Percentiles rank a stretch among this genome's conserved stretches.
These are phyloP conservation scores for Eidolon dupreanum DNA, from an alignment of 2,797 vertebrate species.

Conservation along the genomic window DNA sequence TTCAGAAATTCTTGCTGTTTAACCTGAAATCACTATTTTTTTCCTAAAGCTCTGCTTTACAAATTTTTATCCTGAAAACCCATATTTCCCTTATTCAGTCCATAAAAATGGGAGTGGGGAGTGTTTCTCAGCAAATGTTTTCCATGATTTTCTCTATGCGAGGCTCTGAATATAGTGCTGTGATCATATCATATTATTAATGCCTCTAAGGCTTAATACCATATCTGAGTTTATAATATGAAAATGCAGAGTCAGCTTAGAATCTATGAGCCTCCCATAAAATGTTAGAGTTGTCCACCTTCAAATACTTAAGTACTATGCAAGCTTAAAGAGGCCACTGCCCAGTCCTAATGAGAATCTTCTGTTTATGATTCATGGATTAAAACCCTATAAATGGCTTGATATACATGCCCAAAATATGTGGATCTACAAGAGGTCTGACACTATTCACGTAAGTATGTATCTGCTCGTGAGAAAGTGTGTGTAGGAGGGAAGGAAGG, in stretches of 20 bases:
- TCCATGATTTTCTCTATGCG: not conserved
- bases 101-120: not conserved
- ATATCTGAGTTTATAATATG: slow-evolving; percentile 15
- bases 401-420: slow-evolving; percentile 71
- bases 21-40: slow-evolving; percentile 31
- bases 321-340: slow-evolving; percentile 42
- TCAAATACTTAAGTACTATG: not conserved
- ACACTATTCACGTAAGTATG: slow-evolving; percentile 39
- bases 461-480: slow-evolving; percentile 73
- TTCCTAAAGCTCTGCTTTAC: slow-evolving; percentile 18
- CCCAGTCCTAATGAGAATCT: slow-evolving; percentile 69
- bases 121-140: not conserved
- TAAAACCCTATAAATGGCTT: slow-evolving; percentile 67
- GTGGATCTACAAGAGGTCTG: slow-evolving; percentile 63
- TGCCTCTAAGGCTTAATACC: not conserved
- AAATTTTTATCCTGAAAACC: slow-evolving; percentile 7
- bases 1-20: not conserved
- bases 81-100: not conserved
- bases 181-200: not conserved
- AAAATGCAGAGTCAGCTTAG: not conserved
- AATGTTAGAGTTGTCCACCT: slow-evolving; percentile 11
- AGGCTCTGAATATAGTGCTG: not conserved
- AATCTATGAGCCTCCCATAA: not conserved
- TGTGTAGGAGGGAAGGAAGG: slow-evolving; percentile 68
- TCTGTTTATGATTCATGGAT: slow-evolving; percentile 73